Percentiles rank a stretch among this genome's conserved stretches.
These are phyloP conservation scores for Ophthalmolycus amberensis DNA, from an alignment of 2,113 vertebrate species.

Conservation along the genomic window DNA sequence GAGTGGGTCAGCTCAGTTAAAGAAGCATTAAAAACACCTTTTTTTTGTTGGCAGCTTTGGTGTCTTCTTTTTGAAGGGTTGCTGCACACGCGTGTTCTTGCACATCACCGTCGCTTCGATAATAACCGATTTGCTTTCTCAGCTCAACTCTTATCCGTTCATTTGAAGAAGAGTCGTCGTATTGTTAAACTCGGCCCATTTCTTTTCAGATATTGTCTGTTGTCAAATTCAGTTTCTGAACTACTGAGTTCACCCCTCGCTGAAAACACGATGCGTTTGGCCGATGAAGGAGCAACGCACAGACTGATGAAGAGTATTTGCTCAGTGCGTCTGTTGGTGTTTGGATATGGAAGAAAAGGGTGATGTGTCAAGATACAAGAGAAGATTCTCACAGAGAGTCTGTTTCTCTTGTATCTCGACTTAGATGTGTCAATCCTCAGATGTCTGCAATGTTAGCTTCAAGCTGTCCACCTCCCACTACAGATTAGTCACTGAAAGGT, in stretches of 20 bases:
- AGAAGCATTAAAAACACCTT: constrained; percentile 48
- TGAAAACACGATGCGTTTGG: constrained; percentile 43
- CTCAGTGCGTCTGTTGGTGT: constrained; percentile 44
- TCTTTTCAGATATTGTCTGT: constrained; percentile 16
- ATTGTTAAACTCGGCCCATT: background rate
- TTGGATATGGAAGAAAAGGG: constrained; percentile 51
- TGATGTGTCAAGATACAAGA: constrained; percentile 62
- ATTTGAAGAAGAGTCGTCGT: background rate
- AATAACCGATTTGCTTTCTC: constrained; percentile 1
- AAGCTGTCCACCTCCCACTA: constrained; percentile 81
- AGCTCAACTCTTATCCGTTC: background rate
- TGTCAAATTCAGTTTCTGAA: constrained; percentile 35
- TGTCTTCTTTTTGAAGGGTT: constrained; percentile 31
- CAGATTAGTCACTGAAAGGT: constrained; percentile 78
- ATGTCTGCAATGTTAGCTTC: constrained; percentile 73
- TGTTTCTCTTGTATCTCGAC: constrained; percentile 71
- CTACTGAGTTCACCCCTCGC: constrained; percentile 22
- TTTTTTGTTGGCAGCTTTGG: constrained; percentile 14
- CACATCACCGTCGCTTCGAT: background rate
- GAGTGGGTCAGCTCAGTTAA: constrained; percentile 55
- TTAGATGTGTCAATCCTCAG: constrained; percentile 76
- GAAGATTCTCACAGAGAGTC: constrained; percentile 57
- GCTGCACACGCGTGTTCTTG: constrained; percentile 4
- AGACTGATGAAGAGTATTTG: constrained; percentile 52
- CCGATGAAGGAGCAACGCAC: constrained; percentile 3